Evolutionary conservation across 2,113 vertebrate genomes (phyloP).

Genomic region (Catharus minimus): DNA sequence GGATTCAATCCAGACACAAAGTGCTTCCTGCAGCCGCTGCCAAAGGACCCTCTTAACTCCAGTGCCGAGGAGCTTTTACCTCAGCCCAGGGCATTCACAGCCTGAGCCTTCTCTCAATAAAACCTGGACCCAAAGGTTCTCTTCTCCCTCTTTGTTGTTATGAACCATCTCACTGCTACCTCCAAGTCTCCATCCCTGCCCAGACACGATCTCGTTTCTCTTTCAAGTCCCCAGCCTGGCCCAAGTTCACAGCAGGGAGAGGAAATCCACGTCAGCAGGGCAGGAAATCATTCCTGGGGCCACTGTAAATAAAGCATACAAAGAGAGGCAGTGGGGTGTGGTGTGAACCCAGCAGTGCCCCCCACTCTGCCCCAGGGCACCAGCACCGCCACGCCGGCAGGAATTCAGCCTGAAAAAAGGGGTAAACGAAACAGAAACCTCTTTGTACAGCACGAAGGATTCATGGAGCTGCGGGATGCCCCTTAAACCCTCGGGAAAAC

Average conservation of each 20-base stretch:
- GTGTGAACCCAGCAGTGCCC: background rate
- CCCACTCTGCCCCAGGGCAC: background rate
- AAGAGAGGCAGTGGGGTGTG: background rate
- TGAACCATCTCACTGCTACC: background rate
- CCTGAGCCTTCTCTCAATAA: background rate
- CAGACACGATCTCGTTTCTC: background rate
- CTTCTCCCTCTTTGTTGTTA: background rate
- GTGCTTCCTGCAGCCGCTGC: background rate
- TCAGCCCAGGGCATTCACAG: background rate
- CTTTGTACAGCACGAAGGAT: background rate
- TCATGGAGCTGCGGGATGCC: background rate
- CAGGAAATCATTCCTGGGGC: slow-evolving; percentile 10
- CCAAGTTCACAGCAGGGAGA: background rate
- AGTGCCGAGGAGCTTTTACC: accelerated
- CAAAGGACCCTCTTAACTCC: background rate
- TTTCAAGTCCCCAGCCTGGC: background rate
- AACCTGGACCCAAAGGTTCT: background rate
- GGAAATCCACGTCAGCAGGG: slow-evolving; percentile 11
- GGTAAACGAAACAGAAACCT: background rate
- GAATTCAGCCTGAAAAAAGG: background rate
- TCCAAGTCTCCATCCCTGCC: background rate
- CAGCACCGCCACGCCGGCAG: accelerated
- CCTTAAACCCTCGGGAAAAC: background rate
- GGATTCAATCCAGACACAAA: background rate
- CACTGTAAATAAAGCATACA: background rate